These are phyloP conservation scores for Metaphire vulgaris DNA, from an alignment of 1,140 invertebrate species.

Conservation along the genomic window DNA sequence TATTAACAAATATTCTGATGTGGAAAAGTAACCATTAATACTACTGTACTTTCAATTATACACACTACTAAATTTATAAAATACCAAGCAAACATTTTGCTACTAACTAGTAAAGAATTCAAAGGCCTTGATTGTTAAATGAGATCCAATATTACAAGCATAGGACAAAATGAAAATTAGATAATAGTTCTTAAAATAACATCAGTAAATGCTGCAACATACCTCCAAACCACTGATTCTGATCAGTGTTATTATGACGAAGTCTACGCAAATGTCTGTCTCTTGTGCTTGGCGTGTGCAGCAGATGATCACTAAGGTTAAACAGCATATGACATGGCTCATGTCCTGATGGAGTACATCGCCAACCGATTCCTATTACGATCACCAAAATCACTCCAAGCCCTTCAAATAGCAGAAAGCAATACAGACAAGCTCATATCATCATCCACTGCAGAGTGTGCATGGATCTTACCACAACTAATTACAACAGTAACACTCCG, in stretches of 20 bases:
- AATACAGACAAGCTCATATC: too few species aligned
- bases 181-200: background rate
- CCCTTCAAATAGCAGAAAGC: slow-evolving; percentile 35
- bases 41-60: too few species aligned
- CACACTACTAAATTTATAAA: too few species aligned
- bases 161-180: background rate
- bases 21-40: too few species aligned
- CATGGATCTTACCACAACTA: background rate
- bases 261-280: background rate
- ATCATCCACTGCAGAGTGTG: too few species aligned
- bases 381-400: slow-evolving; percentile 47
- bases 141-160: background rate
- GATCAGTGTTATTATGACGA: background rate
- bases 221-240: background rate
- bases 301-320: slow-evolving; percentile 37
- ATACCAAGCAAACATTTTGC: too few species aligned
- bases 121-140: too few species aligned
- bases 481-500: too few species aligned
- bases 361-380: slow-evolving; percentile 49
- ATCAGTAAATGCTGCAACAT: background rate
- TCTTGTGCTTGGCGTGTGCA: background rate
- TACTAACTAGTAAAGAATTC: too few species aligned
- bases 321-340: slow-evolving; percentile 49
- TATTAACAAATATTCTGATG: too few species aligned
- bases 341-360: slow-evolving; percentile 47